Evolutionary conservation across 2,113 vertebrate species (phyloP), one percentile per base, ranked within the genome.

Genomic region (Rhombomys opimus): DNA sequence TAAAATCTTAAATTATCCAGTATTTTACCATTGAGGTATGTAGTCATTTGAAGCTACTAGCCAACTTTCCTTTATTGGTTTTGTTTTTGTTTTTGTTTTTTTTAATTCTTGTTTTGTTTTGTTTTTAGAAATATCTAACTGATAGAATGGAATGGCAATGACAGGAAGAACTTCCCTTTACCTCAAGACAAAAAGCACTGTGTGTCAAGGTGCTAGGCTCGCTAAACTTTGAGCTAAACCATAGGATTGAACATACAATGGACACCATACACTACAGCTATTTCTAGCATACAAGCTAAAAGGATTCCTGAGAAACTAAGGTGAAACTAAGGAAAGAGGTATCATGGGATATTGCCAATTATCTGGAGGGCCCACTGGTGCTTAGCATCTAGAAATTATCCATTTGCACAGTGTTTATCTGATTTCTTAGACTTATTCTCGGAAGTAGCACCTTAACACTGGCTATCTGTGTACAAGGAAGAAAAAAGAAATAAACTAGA

Each of bases 401-500:
- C 88, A 92, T 96, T 97, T 90, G 97, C 97, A 98, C 97, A 97
- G 97, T 96, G 93, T 97, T 97, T 97, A 95, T 95, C 95, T 93
- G 85, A 95, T 96, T 96, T 98, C 93, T 96, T 57, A 25, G 95
- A 96, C 95, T 90, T 94, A 91, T 95, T 97, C 89, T 97, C 93
- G 94, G 93, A 97, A 97, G 95, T 97, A 97, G 96, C 97, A 97
- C 97, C 97, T 97, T 93, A 97, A 97, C 95, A 96, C 95, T 95
- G 97, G 97, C 96, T 98, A 91, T 93, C 97, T 95, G 63, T 94
- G 85, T 92, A 65, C 85, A 95, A 93, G 85, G 11, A 94, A 96
- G 89, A 96, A 95, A 65, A 63, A 68, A 96, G 46, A 78, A 68
- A 78, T 65, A 38, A 84, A 38, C 89, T 85, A 92, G 80, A 90